These are phyloP conservation scores for Xiphophorus birchmanni DNA, from an alignment of 2,797 vertebrate species.

Conservation along the genomic window DNA sequence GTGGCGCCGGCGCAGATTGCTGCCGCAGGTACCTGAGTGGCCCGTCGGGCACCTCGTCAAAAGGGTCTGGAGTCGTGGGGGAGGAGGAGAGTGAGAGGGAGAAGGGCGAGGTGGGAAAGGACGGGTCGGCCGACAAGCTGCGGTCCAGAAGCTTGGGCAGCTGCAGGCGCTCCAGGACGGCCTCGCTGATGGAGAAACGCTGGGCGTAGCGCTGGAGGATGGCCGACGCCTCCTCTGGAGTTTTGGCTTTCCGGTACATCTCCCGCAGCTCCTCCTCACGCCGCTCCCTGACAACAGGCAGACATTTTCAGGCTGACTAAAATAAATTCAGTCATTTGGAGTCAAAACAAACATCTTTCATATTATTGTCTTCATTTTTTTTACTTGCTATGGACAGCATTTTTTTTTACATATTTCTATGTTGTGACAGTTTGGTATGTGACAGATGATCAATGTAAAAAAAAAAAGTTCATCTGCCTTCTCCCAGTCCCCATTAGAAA, in stretches of 20 bases:
- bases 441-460: no score
- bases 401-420: no score
- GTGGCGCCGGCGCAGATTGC: slow-evolving; percentile 91
- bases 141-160: slow-evolving; percentile 94
- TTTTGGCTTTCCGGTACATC: slow-evolving; percentile 87
- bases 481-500: no score
- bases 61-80: slow-evolving; percentile 75
- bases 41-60: slow-evolving; percentile 79
- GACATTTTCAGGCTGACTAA: neutral
- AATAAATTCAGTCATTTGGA: neutral
- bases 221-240: slow-evolving; percentile 88
- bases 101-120: slow-evolving; percentile 64
- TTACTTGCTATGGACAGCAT: neutral
- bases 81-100: slow-evolving; percentile 70
- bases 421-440: no score
- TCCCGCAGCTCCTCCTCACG: slow-evolving; percentile 90
- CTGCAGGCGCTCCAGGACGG: slow-evolving; percentile 91
- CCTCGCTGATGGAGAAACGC: slow-evolving; percentile 96
- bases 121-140: slow-evolving; percentile 89
- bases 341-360: no score
- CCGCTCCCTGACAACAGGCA: slow-evolving; percentile 81
- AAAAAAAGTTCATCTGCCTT: no score
- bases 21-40: slow-evolving; percentile 92
- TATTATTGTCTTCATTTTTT: neutral
- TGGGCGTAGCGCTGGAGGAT: slow-evolving; percentile 94